Evolutionary conservation across 2,113 vertebrate species (phyloP).

Genomic region (Podarcis cretensis): DNA sequence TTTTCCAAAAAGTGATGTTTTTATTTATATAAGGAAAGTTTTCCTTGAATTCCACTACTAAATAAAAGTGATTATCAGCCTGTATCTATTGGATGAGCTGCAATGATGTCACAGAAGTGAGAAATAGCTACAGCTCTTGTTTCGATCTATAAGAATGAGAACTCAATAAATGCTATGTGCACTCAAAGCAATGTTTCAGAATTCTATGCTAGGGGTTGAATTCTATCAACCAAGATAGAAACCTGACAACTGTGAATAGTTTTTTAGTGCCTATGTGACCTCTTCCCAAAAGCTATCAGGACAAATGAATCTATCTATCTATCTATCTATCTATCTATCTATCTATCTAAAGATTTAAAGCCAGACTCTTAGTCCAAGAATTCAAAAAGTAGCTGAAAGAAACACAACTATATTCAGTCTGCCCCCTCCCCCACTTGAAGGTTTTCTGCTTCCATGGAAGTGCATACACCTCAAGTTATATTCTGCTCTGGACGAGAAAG

Average conservation of each 20-base stretch:
- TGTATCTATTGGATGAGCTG: background rate
- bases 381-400: background rate
- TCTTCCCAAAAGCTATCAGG: background rate
- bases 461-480: background rate
- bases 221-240: background rate
- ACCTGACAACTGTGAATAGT: background rate
- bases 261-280: background rate
- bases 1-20: background rate
- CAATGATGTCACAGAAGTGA: background rate
- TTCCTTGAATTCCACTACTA: background rate
- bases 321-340: background rate
- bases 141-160: background rate
- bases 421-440: no score
- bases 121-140: background rate
- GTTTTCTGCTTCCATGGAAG: background rate
- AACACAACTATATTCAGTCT: background rate
- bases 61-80: background rate
- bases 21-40: background rate
- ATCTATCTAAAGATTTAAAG: background rate
- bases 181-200: background rate
- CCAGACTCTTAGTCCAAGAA: background rate
- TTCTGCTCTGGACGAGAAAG: background rate
- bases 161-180: background rate
- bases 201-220: background rate
- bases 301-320: background rate